These are phyloP conservation scores for Crax fasciolata DNA, from an alignment of 2,797 vertebrate genomes.

Conservation along the genomic window DNA sequence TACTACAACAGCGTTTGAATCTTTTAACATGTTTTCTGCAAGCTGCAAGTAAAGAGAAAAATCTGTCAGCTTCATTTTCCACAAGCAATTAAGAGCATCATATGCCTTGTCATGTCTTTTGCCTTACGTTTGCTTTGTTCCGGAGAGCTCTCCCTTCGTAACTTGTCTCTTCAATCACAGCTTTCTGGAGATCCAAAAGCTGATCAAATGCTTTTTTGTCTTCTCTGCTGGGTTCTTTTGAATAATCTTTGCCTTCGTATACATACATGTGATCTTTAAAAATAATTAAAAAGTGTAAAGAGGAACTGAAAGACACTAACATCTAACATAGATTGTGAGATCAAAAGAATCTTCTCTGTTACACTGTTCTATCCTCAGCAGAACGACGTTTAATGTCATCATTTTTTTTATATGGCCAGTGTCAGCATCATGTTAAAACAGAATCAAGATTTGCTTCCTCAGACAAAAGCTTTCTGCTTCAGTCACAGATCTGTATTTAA, in stretches of 20 bases:
- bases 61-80: not conserved
- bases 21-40: not conserved
- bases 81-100: not conserved
- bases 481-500: not conserved
- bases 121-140: constrained; percentile 87
- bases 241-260: constrained; percentile 96
- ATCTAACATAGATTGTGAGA: not conserved
- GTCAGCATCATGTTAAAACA: not conserved
- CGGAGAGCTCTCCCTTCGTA: constrained; percentile 86
- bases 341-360: not conserved
- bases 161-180: constrained; percentile 69
- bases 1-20: not conserved
- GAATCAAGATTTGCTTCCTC: not conserved
- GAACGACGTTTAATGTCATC: not conserved
- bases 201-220: constrained; percentile 88
- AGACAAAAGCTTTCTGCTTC: constrained; percentile 7
- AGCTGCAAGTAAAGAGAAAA: not conserved
- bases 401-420: not conserved
- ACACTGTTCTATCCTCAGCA: not conserved
- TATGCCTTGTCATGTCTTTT: not conserved
- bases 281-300: constrained; percentile 43
- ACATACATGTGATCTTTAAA: constrained; percentile 92
- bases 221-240: constrained; percentile 89
- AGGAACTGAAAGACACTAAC: not conserved
- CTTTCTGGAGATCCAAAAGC: constrained; percentile 87